Evolutionary conservation across 2,888 invertebrate genomes (phyloP).

Genomic region (Drosophila siamana): DNA sequence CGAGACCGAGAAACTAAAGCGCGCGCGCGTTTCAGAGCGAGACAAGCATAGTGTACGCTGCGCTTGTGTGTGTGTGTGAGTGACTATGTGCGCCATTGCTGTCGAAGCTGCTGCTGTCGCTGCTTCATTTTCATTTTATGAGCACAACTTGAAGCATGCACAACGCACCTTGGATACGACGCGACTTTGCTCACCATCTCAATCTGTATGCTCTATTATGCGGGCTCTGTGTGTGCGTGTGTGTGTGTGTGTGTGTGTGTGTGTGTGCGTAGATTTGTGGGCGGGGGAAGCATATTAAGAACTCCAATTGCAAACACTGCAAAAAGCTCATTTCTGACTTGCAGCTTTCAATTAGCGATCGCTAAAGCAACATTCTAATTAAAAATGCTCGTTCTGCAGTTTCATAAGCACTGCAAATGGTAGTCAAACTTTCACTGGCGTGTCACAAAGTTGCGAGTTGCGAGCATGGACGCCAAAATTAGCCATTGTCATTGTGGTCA

Average conservation of each 20-base stretch:
- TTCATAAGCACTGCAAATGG: background rate
- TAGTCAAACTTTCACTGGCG: background rate
- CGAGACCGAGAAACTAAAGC: conserved; percentile 1
- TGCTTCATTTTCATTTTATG: conserved; percentile 52
- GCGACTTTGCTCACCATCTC: background rate
- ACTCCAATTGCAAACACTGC: background rate
- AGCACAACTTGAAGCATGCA: conserved; percentile 49
- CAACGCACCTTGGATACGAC: conserved; percentile 19
- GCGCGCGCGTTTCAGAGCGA: conserved; percentile 51
- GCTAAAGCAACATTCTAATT: background rate
- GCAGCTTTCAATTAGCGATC: background rate
- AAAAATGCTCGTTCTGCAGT: background rate
- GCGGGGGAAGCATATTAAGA: background rate
- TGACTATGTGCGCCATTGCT: conserved; percentile 40
- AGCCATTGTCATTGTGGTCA: conserved; percentile 26
- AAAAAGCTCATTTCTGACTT: background rate
- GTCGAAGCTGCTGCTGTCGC: conserved; percentile 14
- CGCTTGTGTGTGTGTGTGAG: conserved; percentile 1
- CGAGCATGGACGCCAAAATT: conserved; percentile 36
- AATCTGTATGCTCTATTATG: conserved; percentile 1
- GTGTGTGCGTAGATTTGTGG: background rate
- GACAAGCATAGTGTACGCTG: conserved; percentile 39
- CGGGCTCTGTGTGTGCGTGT: background rate
- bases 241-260: background rate
- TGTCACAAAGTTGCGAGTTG: conserved; percentile 32